Evolutionary conservation across 1,140 invertebrate genomes (phyloP).

Genomic region (Bombus soroeensis): DNA sequence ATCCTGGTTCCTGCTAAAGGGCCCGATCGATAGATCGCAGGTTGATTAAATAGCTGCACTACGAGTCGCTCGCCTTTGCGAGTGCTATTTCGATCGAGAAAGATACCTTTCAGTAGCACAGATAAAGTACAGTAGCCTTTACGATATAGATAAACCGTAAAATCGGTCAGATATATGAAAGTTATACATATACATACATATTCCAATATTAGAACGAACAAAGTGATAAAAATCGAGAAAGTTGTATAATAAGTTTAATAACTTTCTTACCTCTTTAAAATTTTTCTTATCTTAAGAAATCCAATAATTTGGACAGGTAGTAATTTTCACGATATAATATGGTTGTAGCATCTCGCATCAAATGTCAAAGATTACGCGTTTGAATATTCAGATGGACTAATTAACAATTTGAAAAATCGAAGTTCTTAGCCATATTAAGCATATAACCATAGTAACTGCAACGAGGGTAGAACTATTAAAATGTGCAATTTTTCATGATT

Average conservation of each 20-base stretch:
- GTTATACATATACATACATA: background rate
- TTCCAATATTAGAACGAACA: background rate
- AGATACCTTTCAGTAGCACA: background rate
- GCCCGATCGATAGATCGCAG: conserved; percentile 14
- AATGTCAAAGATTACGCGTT: background rate
- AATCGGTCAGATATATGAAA: background rate
- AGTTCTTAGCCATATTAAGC: too few species aligned
- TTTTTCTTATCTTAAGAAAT: too few species aligned
- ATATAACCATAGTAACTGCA: background rate
- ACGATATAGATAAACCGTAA: background rate
- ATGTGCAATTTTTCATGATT: background rate
- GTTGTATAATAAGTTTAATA: too few species aligned
- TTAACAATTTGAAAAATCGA: too few species aligned
- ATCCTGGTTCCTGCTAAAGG: background rate
- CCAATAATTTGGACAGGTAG: too few species aligned
- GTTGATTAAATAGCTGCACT: conserved; percentile 28
- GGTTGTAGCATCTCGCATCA: too few species aligned
- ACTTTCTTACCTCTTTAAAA: too few species aligned
- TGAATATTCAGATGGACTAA: background rate
- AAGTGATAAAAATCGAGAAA: background rate
- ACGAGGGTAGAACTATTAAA: background rate
- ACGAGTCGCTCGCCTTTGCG: conserved; percentile 3
- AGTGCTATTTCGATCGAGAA: background rate
- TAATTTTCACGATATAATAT: too few species aligned
- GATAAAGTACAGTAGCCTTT: background rate